A percentile compares a stretch with the other conserved stretches of the same genome.
Evolutionary conservation across 2,113 vertebrate genomes (phyloP).

Genomic region (Mola mola): DNA sequence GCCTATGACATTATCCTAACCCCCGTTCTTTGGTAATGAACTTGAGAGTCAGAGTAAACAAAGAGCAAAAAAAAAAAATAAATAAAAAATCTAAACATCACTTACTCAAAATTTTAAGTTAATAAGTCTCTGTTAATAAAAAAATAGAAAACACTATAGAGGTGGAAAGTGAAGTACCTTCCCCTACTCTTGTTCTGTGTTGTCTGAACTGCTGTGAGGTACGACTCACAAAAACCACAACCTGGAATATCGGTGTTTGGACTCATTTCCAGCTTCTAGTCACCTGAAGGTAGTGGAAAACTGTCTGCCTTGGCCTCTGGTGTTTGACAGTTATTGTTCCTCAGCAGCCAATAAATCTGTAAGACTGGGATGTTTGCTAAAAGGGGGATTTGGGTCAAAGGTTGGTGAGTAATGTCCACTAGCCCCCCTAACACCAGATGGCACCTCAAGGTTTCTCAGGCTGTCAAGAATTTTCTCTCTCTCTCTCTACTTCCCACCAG

Average conservation of each 20-base stretch:
- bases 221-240: constrained; percentile 59
- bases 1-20: constrained; percentile 57
- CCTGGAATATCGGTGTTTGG: constrained; percentile 42
- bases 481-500: constrained; percentile 37
- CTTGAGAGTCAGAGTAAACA: constrained; percentile 5
- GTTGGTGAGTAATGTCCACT: constrained; percentile 77
- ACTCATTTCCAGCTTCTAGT: constrained; percentile 48
- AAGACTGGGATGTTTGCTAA: constrained; percentile 79
- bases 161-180: constrained; percentile 21
- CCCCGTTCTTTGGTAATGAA: constrained; percentile 28
- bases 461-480: constrained; percentile 72
- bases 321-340: constrained; percentile 78
- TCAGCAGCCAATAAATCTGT: constrained; percentile 80
- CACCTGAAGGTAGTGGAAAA: constrained; percentile 55
- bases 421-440: constrained; percentile 81
- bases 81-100: too few species aligned
- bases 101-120: not conserved
- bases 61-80: too few species aligned
- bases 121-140: not conserved
- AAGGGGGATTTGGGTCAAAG: constrained; percentile 83
- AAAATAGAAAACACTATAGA: constrained; percentile 6
- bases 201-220: constrained; percentile 48
- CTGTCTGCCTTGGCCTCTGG: constrained; percentile 46
- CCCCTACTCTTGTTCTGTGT: constrained; percentile 16
- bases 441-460: constrained; percentile 84